Conservation (phyloP, 2,113 vertebrate species). For the Vulpes vulpes region DNA sequence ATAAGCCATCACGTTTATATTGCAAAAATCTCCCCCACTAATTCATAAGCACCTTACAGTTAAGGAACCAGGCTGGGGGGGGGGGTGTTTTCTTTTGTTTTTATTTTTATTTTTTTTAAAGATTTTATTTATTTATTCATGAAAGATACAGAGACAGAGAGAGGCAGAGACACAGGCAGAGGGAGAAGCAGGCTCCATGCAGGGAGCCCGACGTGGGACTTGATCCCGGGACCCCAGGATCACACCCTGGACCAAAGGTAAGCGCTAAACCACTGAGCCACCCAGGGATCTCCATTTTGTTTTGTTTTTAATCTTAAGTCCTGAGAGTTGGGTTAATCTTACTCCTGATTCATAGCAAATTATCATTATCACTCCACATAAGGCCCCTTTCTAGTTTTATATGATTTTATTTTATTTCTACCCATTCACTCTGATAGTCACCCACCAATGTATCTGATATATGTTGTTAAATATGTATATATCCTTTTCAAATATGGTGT, state of each 20-base stretch:
- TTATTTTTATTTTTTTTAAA: background rate
- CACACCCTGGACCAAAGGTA: no score
- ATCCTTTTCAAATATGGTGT: conserved; percentile 1
- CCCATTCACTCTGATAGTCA: background rate
- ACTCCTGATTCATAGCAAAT: background rate
- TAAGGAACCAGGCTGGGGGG: background rate
- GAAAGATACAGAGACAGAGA: no score
- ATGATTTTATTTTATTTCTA: conserved; percentile 32
- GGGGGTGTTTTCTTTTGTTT: background rate
- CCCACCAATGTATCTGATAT: background rate
- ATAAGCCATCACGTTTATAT: background rate
- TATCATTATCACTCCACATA: background rate
- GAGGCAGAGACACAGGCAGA: no score
- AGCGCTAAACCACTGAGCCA: no score
- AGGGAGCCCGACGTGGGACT: no score
- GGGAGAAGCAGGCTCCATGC: no score
- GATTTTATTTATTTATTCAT: no score
- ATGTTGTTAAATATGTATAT: background rate
- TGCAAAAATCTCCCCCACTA: background rate
- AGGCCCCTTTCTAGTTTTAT: background rate
- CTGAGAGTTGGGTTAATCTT: background rate
- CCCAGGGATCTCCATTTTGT: no score
- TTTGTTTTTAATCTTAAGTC: background rate
- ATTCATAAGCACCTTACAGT: background rate
- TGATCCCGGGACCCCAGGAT: no score